These are phyloP conservation scores for Hycleus phaleratus DNA, from an alignment of 1,140 invertebrate species.

Conservation along the genomic window DNA sequence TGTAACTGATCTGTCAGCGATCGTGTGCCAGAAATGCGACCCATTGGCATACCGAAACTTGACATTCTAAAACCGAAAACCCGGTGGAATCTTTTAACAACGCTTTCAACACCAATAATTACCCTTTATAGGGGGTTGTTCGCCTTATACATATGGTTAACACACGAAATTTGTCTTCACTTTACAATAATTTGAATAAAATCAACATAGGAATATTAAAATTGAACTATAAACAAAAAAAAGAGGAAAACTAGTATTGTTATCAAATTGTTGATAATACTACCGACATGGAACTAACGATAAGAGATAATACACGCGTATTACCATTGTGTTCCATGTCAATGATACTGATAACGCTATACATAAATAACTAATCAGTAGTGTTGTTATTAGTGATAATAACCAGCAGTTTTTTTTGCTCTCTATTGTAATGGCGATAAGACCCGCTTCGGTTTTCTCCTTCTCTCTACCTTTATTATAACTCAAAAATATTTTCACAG, in stretches of 20 bases:
- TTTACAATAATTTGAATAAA: no score
- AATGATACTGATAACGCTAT: slow-evolving; percentile 21
- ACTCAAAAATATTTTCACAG: no score
- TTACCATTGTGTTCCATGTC: slow-evolving; percentile 23
- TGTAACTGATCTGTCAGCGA: slow-evolving; percentile 13
- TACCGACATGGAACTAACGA: slow-evolving; percentile 22
- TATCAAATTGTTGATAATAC: slow-evolving; percentile 5
- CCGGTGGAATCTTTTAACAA: slow-evolving; percentile 13
- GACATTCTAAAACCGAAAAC: slow-evolving; percentile 12
- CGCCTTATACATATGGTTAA: no score
- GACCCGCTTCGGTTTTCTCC: slow-evolving; percentile 1
- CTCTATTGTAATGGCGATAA: slow-evolving; percentile 12
- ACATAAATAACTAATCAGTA: slow-evolving; percentile 28
- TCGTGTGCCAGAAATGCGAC: slow-evolving; percentile 22
- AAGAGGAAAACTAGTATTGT: no score
- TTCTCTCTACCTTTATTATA: no score
- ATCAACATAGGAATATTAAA: no score
- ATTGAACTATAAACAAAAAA: no score
- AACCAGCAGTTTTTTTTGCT: background rate
- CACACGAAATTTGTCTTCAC: no score
- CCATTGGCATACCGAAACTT: slow-evolving; percentile 17
- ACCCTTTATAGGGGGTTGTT: background rate
- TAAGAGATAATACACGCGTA: slow-evolving; percentile 11
- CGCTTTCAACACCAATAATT: slow-evolving; percentile 16
- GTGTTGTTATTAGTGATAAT: slow-evolving; percentile 21